Conservation (phyloP, 37 sponge, comb jelly and placozoan species). For the Dysidea cf. avara region DNA sequence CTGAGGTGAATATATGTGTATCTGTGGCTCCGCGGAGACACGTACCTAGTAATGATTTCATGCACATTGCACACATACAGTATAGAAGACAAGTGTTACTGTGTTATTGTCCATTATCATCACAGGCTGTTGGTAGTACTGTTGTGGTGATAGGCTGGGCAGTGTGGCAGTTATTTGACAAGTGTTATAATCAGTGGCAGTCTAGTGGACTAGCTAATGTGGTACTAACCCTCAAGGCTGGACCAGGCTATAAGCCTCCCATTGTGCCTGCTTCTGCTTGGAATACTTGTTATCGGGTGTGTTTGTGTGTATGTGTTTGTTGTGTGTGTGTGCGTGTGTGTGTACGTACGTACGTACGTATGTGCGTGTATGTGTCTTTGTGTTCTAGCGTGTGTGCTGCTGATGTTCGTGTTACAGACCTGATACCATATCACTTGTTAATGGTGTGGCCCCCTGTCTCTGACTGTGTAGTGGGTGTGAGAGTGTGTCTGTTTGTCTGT, state of each 20-base stretch:
- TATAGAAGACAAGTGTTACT: too few relatives aligned
- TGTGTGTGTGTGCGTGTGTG: constrained; percentile 1
- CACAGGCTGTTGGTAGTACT: too few relatives aligned
- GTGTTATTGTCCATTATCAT: too few relatives aligned
- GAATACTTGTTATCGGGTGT: constrained; percentile 44
- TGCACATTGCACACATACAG: too few relatives aligned
- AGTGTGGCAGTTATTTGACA: constrained; percentile 32
- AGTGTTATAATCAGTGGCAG: neutral
- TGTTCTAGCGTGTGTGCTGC: too few relatives aligned
- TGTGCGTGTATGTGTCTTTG: neutral
- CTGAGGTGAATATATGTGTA: constrained; percentile 3
- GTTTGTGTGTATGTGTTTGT: constrained; percentile 10
- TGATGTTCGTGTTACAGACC: too few relatives aligned
- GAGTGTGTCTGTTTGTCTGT: too few relatives aligned
- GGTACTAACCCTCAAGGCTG: constrained; percentile 33
- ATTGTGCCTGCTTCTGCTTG: constrained; percentile 43
- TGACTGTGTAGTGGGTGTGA: too few relatives aligned
- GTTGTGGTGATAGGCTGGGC: constrained; percentile 26
- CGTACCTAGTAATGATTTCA: neutral
- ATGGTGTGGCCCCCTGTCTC: too few relatives aligned
- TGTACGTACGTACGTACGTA: neutral
- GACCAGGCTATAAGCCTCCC: constrained; percentile 34
- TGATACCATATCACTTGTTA: too few relatives aligned
- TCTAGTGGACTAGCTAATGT: constrained; percentile 2
- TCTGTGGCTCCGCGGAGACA: neutral